Evolutionary conservation across 2,797 vertebrate species (phyloP), one percentile per base, ranked within the genome.

Genomic region (Poecilia velifera): DNA sequence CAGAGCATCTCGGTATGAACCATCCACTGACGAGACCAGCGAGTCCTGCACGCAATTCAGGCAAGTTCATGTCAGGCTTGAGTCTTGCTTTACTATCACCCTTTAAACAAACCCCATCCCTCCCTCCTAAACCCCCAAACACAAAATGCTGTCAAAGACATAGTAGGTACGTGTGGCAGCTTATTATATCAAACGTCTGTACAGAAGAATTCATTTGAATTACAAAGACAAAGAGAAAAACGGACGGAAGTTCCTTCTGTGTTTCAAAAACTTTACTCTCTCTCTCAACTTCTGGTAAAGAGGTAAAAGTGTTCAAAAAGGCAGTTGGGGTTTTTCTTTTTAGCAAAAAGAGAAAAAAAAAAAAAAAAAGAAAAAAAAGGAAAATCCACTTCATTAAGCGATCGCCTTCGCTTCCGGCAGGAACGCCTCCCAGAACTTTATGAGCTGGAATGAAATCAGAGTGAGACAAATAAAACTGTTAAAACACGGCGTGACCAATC

Each of bases 401-500:
- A 99, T 99, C 45, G 97, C 97, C 94, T 98, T 99, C 2, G 98
- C 98, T 92, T 99, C 98, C 0, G 98, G 98, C 72, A 99, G 95
- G 94, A 99, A 99, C 0, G 97, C 97, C 92, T 99, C 98, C 98
- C 98, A 99, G 85, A 97, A 98, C 93, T 98, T 99, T 84, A 98
- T 97, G 68, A 98, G 95, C 98, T 99, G 94, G 3, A 86, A 91
- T 3, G 88, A 47, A 88, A 81, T 47, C 6, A 77, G 72, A 13
- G 25, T 0, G 10, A 84, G 62, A 81, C 82, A 9, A 68, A 84
- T 6, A 68, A 77, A 43, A 45, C 34, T 53, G 18, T 82, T 82
- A 82, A 47, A 77, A n/a, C 46, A 39, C 10, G 34, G 43, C 6
- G 12, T 49, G 39, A 9, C 10, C 6, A 28, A 16, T 57, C 6